Evolutionary conservation across 1,140 invertebrate genomes (phyloP).

Genomic region (Caenorhabditis tropicalis): DNA sequence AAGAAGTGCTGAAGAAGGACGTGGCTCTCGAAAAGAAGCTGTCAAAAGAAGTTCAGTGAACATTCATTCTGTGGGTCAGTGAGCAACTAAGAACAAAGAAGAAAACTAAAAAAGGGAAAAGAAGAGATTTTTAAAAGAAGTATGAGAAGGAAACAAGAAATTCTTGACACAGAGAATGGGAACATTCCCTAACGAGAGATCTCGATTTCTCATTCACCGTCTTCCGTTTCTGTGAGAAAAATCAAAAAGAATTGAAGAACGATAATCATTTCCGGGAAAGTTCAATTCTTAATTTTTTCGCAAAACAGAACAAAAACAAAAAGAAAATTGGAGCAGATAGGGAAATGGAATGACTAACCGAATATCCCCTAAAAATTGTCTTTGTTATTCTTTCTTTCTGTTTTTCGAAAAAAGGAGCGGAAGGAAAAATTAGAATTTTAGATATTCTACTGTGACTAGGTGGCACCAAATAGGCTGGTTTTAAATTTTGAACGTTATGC

Average conservation of each 20-base stretch:
- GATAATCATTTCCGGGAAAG: too few relatives aligned
- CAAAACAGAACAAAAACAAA: neutral
- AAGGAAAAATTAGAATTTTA: slow-evolving; percentile 7
- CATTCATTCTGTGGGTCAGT: slow-evolving; percentile 27
- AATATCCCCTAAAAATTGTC: neutral
- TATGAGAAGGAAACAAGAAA: neutral
- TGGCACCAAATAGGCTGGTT: neutral
- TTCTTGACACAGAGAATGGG: neutral
- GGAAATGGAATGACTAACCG: slow-evolving; percentile 2
- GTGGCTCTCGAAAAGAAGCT: too few relatives aligned
- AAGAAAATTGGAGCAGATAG: neutral
- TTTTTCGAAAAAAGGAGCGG: neutral
- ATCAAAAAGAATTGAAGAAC: too few relatives aligned
- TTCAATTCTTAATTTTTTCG: neutral
- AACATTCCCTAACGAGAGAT: neutral
- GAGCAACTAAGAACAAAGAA: neutral
- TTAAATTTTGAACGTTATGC: neutral
- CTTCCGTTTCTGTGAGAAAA: neutral
- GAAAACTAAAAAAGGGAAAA: neutral
- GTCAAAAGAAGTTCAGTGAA: slow-evolving; percentile 1
- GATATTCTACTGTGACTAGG: neutral
- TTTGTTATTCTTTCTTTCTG: neutral
- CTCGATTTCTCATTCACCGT: neutral
- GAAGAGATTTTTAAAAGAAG: neutral
- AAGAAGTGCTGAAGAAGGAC: too few relatives aligned